Base-by-base conservation (phyloP, 2,888 invertebrate genomes). In the Eupelmus urozonus region DNA sequence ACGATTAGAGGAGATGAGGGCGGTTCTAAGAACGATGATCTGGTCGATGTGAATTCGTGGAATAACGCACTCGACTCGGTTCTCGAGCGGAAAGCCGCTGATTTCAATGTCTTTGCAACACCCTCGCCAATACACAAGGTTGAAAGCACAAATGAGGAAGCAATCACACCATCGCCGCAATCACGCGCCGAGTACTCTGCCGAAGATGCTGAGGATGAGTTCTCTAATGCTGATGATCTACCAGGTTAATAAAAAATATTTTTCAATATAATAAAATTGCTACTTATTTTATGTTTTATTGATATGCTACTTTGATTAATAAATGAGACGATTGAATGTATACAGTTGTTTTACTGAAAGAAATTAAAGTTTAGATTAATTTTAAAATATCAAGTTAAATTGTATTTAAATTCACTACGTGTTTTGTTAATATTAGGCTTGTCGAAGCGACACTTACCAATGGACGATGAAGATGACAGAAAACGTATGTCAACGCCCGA, bases 401-500 rank as follows among this genome's bases (percentile, higher is more conserved):
- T n/a, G n/a, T n/a, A n/a, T n/a, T n/a, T n/a, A n/a, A n/a, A n/a
- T n/a, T n/a, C n/a, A n/a, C n/a, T n/a, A n/a, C n/a, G n/a, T n/a
- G n/a, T n/a, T n/a, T n/a, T n/a, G n/a, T n/a, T n/a, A n/a, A n/a
- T n/a, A n/a, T n/a, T n/a, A 53, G 80, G 80, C 42, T 20, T 78
- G 16, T 78, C 78, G 11, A 80, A 78, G 20, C 65, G 77, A 23
- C 76, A 81, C 53, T 59, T 76, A 59, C 67, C 78, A 42, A 71
- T 83, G 65, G 86, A 87, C 3, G 90, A 90, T 13, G 90, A 90
- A 62, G 89, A 90, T n/a, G 90, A 90, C 9, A 85, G 89, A 34
- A 90, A 89, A 42, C 89, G 89, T 66, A 83, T 90, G n/a, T 88
- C 89, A 20, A 91, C 91, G 0, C 91, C 91, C 0, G 91, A 91